Conservation (phyloP, 2,888 invertebrate genomes). For the Mimumesa dahlbomi region DNA sequence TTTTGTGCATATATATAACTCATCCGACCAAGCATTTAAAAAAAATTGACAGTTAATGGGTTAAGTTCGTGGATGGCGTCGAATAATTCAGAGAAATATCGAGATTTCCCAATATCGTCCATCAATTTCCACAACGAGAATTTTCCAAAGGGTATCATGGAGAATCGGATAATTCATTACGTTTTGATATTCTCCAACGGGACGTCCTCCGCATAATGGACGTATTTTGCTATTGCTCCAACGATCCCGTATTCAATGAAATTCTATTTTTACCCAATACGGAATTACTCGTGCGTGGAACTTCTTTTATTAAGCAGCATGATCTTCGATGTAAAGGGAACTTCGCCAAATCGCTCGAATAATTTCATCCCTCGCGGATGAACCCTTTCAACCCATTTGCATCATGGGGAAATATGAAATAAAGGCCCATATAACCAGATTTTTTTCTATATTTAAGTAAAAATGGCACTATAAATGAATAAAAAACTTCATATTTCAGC, state of each 20-base stretch:
- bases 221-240: constrained; percentile 37
- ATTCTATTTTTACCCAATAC: constrained; percentile 27
- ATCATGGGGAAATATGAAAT: no score
- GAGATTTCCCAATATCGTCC: not conserved
- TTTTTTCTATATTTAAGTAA: no score
- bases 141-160: not conserved
- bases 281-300: constrained; percentile 1
- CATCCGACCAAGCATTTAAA: no score
- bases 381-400: no score
- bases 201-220: constrained; percentile 13
- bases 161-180: not conserved
- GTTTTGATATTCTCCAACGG: not conserved
- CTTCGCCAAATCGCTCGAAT: not conserved
- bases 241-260: constrained; percentile 41
- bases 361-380: not conserved
- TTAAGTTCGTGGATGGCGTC: not conserved
- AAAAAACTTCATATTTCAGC: no score
- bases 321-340: constrained; percentile 2
- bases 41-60: not conserved
- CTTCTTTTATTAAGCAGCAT: constrained; percentile 7
- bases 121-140: not conserved
- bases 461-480: no score
- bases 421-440: no score
- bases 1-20: no score
- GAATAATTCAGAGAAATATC: not conserved